Evolutionary conservation across 2,888 invertebrate species (phyloP).

Genomic region (Polydrusus pterygomalis): DNA sequence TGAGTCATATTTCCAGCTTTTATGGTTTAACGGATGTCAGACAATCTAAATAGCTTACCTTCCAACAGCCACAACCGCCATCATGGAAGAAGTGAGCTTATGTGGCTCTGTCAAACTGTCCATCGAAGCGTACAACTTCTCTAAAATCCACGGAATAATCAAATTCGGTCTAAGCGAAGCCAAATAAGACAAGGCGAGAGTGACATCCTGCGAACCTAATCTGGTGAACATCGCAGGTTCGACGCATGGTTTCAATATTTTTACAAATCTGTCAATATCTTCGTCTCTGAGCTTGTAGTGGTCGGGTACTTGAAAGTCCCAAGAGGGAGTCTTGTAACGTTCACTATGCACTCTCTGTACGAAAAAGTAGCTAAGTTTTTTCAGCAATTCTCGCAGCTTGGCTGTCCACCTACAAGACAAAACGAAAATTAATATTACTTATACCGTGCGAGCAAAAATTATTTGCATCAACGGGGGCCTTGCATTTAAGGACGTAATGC

Average conservation of each 20-base stretch:
- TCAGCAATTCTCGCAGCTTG: constrained; percentile 80
- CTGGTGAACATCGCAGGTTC: constrained; percentile 88
- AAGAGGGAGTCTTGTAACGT: constrained; percentile 77
- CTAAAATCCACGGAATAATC: constrained; percentile 88
- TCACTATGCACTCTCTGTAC: constrained; percentile 78
- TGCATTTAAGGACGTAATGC: no score
- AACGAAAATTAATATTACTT: no score
- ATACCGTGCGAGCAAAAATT: no score
- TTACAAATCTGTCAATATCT: constrained; percentile 88
- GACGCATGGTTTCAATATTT: constrained; percentile 82
- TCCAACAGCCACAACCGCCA: constrained; percentile 81
- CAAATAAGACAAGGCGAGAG: constrained; percentile 82
- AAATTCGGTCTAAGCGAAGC: constrained; percentile 87
- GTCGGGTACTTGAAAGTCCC: constrained; percentile 82
- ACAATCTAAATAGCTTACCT: no score
- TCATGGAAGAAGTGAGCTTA: constrained; percentile 83
- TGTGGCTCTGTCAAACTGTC: constrained; percentile 94
- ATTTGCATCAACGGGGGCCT: no score
- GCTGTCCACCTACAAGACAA: constrained; percentile 78
- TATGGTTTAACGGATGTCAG: no score
- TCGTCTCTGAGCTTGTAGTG: constrained; percentile 83
- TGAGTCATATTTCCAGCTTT: no score
- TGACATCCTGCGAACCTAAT: constrained; percentile 77
- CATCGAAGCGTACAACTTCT: constrained; percentile 85
- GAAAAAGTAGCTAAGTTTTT: constrained; percentile 81